Evolutionary conservation across 1,140 invertebrate species (phyloP).

Genomic region (Olivierus martensii): DNA sequence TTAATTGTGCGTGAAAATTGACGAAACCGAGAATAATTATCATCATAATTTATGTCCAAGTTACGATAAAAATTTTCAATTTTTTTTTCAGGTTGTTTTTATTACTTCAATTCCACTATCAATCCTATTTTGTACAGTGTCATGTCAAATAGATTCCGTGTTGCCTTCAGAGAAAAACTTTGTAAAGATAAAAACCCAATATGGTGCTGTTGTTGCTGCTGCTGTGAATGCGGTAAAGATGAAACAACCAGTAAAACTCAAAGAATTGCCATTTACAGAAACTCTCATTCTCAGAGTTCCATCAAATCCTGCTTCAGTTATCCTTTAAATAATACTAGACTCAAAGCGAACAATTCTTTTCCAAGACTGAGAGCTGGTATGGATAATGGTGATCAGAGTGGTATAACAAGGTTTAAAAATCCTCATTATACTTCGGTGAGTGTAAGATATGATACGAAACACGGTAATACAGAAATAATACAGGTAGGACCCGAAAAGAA

Average conservation of each 20-base stretch:
- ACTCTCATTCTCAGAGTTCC: slow-evolving; percentile 10
- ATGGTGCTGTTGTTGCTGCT: slow-evolving; percentile 1
- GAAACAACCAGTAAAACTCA: neutral
- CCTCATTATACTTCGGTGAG: too few species aligned
- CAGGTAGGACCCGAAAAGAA: too few species aligned
- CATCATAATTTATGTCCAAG: neutral
- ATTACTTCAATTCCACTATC: slow-evolving; percentile 25
- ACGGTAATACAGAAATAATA: too few species aligned
- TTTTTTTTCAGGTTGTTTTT: slow-evolving; percentile 21
- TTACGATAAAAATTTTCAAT: neutral
- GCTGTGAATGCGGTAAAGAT: neutral
- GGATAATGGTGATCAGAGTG: too few species aligned
- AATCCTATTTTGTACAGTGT: slow-evolving; percentile 25
- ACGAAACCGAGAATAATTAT: too few species aligned
- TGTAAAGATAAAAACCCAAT: neutral
- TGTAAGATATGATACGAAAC: too few species aligned
- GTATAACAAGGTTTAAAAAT: too few species aligned
- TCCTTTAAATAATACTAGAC: neutral
- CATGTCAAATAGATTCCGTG: slow-evolving; percentile 24
- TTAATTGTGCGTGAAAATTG: too few species aligned
- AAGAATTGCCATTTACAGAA: neutral
- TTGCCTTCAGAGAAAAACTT: slow-evolving; percentile 18
- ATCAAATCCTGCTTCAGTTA: slow-evolving; percentile 7
- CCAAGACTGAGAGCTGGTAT: too few species aligned
- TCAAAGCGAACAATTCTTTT: neutral